These are phyloP conservation scores for Clarias platycephalus DNA, from an alignment of 2,797 vertebrate genomes.

Conservation along the genomic window DNA sequence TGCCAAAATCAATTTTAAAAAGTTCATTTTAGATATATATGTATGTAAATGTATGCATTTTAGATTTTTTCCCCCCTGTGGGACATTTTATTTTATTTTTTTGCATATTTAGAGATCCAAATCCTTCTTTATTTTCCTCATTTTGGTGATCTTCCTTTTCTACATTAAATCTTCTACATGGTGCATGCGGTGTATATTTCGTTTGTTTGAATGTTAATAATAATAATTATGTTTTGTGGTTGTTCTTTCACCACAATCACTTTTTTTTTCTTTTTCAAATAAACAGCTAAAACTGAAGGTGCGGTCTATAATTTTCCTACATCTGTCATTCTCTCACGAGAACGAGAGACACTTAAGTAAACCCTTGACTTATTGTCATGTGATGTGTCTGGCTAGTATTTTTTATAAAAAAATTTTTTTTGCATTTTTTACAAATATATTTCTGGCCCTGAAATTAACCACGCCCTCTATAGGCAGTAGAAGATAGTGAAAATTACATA, in stretches of 20 bases:
- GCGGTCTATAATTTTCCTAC: not conserved
- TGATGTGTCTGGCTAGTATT: not conserved
- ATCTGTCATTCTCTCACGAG: not conserved
- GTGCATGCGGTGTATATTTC: not conserved
- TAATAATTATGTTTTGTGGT: not conserved
- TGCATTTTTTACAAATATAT: too few species aligned
- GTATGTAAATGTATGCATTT: not conserved
- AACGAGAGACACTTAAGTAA: not conserved
- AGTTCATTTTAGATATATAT: too few species aligned
- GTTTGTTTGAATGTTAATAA: too few species aligned
- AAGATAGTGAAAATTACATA: not conserved
- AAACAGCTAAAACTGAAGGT: not conserved
- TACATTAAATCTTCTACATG: not conserved
- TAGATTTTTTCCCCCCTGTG: not conserved
- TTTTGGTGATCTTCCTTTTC: not conserved
- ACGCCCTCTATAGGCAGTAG: not conserved
- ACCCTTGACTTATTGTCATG: not conserved
- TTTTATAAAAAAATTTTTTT: not conserved
- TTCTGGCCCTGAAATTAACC: not conserved
- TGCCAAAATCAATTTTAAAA: too few species aligned
- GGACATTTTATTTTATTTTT: not conserved
- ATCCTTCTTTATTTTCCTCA: not conserved
- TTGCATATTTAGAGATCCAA: not conserved
- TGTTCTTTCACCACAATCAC: not conserved
- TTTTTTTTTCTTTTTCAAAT: not conserved